Conservation (phyloP, 2,888 invertebrate genomes). For the Spisula subtruncata region DNA sequence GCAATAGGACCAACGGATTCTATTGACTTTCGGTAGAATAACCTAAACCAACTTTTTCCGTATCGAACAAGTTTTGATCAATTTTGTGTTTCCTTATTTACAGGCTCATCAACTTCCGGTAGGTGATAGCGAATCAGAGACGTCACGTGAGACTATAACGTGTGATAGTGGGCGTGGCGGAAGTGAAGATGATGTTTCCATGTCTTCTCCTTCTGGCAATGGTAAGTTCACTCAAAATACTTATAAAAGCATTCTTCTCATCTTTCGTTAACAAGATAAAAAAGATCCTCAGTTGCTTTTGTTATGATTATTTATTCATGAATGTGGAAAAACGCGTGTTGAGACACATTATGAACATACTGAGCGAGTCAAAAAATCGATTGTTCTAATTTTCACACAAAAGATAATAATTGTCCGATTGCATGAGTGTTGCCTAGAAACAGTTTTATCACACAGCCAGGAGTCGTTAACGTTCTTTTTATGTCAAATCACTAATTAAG, state of each 20-base stretch:
- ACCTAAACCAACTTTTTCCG: background rate
- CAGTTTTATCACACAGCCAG: background rate
- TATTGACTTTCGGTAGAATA: too few relatives aligned
- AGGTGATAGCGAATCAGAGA: slow-evolving; percentile 74
- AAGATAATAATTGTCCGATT: slow-evolving; percentile 4
- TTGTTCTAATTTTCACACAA: background rate
- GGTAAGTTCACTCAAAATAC: slow-evolving; percentile 42
- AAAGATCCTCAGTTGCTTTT: background rate
- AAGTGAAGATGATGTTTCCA: slow-evolving; percentile 76
- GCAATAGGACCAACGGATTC: too few relatives aligned
- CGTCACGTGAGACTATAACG: slow-evolving; percentile 74
- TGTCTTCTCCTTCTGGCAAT: slow-evolving; percentile 59
- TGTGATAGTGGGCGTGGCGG: slow-evolving; percentile 77
- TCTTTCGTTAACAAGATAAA: background rate
- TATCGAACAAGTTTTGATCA: background rate
- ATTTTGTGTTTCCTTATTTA: background rate
- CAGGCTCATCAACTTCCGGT: slow-evolving; percentile 60
- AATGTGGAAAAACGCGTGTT: background rate
- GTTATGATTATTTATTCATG: slow-evolving; percentile 2
- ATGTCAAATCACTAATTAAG: slow-evolving; percentile 9
- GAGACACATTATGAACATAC: background rate
- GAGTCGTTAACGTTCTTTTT: slow-evolving; percentile 13
- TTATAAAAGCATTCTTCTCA: background rate
- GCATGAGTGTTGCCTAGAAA: background rate
- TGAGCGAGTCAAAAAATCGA: background rate